phyloP scores from a whole-genome alignment of 1,140 invertebrate species.

The Drosophila pruinosa region DNA sequence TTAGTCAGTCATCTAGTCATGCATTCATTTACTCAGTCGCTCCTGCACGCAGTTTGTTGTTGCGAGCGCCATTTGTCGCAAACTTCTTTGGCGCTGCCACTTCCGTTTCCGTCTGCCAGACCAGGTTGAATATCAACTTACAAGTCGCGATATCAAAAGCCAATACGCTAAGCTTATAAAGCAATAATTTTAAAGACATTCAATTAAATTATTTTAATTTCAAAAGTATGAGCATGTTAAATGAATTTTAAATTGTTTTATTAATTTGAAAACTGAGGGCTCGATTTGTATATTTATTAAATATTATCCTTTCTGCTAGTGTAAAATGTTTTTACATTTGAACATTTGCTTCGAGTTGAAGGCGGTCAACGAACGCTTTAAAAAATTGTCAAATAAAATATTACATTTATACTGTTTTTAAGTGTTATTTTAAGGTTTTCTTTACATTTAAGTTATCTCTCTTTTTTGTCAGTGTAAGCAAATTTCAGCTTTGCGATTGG shows the following conservation, averaged over 20 bases:
- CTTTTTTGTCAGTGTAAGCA: conserved; percentile 28
- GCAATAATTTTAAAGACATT: not conserved
- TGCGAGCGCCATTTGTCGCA: conserved; percentile 47
- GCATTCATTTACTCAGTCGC: conserved; percentile 14
- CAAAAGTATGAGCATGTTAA: too few relatives aligned
- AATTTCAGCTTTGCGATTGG: not conserved
- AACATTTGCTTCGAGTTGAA: too few relatives aligned
- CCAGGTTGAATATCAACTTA: conserved; percentile 20
- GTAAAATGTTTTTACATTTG: not conserved
- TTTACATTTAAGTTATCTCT: not conserved
- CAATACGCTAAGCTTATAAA: not conserved
- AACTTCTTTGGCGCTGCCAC: conserved; percentile 38
- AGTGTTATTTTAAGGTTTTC: too few relatives aligned
- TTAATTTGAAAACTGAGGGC: too few relatives aligned
- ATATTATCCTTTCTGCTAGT: not conserved
- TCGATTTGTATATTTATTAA: too few relatives aligned
- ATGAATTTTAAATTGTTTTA: too few relatives aligned
- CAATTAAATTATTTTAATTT: too few relatives aligned
- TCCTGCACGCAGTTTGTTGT: conserved; percentile 8
- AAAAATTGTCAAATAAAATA: too few relatives aligned
- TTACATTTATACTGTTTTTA: too few relatives aligned
- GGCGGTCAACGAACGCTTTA: too few relatives aligned
- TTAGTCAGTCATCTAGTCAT: conserved; percentile 6
- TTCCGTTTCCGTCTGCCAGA: conserved; percentile 52
- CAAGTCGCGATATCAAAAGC: not conserved